Evolutionary conservation across 1,140 invertebrate genomes (phyloP), one percentile per base, ranked within the genome.

Genomic region (Drosophila suzukii): DNA sequence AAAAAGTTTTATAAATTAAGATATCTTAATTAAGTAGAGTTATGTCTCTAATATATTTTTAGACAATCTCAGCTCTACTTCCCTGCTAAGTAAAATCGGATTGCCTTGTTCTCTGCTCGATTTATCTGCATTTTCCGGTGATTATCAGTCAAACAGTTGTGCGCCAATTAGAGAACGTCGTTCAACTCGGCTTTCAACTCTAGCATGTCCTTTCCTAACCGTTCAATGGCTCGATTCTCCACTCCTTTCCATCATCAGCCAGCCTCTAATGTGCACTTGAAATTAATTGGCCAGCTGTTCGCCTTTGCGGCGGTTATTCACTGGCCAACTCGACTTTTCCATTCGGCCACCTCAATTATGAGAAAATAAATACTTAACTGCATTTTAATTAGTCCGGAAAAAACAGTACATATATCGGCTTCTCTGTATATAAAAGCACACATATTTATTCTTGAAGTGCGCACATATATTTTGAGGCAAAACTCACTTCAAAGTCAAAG

Each of bases 331-430:
- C 57, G 46, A 56, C 44, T 58, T 43, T 75, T 75, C 47, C 47
- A 57, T 58, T 46, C 41, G 60, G 60, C 54, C 72, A 46, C 73
- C 71, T 68, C 72, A 81, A 81, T 81, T 81, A 81, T 81, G 61
- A 46, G 75, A 67, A 81, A 59, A 73, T 81, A 81, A 81, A 81
- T 81, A 77, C 78, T 72, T 81, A 77, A 83, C 77, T 76, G 59
- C 62, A 55, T 65, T 83, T 81, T 79, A 81, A 82, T 82, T 79
- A 79, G 68, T 41, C 20, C 65, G 49, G 72, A 81, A 63, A 71
- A 65, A 20, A 8, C 49, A 27, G 41, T 51, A 38, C n/a, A 46
- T 34, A 74, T 0, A 13, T 13, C 12, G 30, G 30, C n/a, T 12
- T 3, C 12, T 15, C 17, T 7, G 55, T n/a, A 11, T 34, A 34